Evolutionary conservation across 2,113 vertebrate species (phyloP).

Genomic region (Callipepla californica): DNA sequence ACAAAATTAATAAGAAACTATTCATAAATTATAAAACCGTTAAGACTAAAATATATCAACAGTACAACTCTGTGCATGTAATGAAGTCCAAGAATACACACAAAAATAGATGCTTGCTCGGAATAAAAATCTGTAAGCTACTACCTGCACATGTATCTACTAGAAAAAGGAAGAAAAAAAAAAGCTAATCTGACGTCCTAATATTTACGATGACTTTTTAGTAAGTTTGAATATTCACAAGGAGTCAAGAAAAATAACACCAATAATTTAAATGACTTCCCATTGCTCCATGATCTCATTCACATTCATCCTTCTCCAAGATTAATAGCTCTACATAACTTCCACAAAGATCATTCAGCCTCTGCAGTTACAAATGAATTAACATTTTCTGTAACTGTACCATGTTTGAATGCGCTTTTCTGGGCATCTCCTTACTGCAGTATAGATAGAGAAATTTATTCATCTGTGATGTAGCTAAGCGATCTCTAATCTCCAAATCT

Average conservation of each 20-base stretch:
- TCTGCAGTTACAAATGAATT: neutral
- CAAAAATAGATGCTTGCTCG: neutral
- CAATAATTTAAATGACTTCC: neutral
- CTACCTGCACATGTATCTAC: neutral
- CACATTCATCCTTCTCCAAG: neutral
- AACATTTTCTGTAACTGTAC: constrained; percentile 64
- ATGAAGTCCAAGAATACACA: neutral
- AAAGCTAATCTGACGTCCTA: neutral
- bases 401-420: constrained; percentile 96
- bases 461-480: constrained; percentile 96
- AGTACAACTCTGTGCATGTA: neutral
- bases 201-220: neutral
- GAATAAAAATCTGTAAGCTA: neutral
- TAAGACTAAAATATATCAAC: neutral
- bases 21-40: neutral
- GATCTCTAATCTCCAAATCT: constrained; percentile 95
- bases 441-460: constrained; percentile 98
- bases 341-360: neutral
- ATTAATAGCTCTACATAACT: neutral
- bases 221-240: neutral
- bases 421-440: constrained; percentile 95
- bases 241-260: neutral
- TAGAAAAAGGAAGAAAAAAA: neutral
- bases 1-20: fast-evolving
- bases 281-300: fast-evolving